Conservation (phyloP, 2,113 vertebrate genomes). For the Syngnathus scovelli region DNA sequence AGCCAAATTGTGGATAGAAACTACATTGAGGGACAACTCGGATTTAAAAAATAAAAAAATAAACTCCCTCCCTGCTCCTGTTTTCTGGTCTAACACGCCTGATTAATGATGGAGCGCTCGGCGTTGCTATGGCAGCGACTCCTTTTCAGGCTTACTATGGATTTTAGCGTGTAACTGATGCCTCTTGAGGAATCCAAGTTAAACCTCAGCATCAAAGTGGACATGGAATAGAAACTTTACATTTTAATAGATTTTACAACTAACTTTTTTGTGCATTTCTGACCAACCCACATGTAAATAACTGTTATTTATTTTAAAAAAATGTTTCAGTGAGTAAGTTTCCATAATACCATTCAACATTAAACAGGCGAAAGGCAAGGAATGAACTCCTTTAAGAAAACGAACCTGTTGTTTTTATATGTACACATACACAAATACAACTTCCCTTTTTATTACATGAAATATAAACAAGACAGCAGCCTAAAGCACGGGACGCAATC, state of each 20-base stretch:
- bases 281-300: no score
- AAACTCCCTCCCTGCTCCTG: neutral
- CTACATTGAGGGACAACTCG: neutral
- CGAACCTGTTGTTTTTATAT: neutral
- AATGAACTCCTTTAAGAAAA: no score
- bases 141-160: neutral
- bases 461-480: slow-evolving; percentile 8
- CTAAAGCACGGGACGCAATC: slow-evolving; percentile 18
- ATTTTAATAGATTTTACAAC: no score
- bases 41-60: neutral
- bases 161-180: neutral
- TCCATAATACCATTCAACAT: no score
- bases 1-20: neutral
- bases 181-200: neutral
- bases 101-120: slow-evolving; percentile 19
- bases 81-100: slow-evolving; percentile 21
- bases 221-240: neutral
- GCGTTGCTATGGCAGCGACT: slow-evolving; percentile 32
- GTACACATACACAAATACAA: slow-evolving; percentile 3
- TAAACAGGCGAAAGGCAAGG: no score
- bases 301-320: no score
- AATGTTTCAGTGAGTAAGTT: no score
- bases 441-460: slow-evolving; percentile 32
- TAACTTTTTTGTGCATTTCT: no score
- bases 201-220: neutral